Evolutionary conservation across 2,797 vertebrate genomes (phyloP).

Genomic region (Myotis myotis): DNA sequence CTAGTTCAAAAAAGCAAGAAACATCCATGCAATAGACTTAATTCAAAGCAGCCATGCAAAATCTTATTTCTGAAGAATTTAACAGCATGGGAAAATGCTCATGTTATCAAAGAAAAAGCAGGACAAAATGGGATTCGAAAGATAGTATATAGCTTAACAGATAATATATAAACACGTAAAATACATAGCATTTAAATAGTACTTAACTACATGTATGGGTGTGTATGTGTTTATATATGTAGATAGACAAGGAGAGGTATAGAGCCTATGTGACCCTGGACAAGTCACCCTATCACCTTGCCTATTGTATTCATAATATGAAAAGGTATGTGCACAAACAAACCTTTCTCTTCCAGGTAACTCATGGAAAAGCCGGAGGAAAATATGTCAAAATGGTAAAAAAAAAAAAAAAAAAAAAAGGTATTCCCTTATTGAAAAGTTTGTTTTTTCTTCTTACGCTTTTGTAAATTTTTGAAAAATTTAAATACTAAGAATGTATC

Average conservation of each 20-base stretch:
- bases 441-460: constrained; percentile 2
- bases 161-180: background rate
- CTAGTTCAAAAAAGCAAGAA: background rate
- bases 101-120: background rate
- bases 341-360: background rate
- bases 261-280: background rate
- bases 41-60: background rate
- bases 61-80: background rate
- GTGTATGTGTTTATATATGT: background rate
- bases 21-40: background rate
- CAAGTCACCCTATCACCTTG: background rate
- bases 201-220: background rate
- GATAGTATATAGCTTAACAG: background rate
- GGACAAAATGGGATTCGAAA: background rate
- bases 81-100: background rate
- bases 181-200: background rate
- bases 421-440: background rate
- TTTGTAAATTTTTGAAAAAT: background rate
- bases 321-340: background rate
- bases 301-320: background rate
- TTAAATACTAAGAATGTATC: background rate
- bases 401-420: background rate
- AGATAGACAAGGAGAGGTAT: background rate
- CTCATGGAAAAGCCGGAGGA: background rate
- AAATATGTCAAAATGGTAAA: background rate